phyloP scores from a whole-genome alignment of 2,797 vertebrate genomes.

The Phrynocephalus forsythii region DNA sequence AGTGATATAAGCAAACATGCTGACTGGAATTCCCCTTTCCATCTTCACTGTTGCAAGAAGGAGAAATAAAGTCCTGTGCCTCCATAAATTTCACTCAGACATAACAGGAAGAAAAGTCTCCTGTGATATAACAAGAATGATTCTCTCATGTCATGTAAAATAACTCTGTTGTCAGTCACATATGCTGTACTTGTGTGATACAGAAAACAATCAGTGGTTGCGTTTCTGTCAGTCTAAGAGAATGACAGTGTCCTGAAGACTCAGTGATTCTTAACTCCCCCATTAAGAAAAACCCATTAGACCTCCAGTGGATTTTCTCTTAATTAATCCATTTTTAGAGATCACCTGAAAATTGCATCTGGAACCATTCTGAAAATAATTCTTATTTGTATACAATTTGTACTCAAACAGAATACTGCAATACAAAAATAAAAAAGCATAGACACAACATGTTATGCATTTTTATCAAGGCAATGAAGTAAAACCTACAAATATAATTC shows the following conservation, averaged over 20 bases:
- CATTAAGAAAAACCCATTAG: neutral
- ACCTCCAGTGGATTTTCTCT: neutral
- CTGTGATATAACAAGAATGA: neutral
- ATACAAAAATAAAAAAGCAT: neutral
- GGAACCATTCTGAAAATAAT: neutral
- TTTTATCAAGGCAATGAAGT: neutral
- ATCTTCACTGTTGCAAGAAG: slow-evolving; percentile 1
- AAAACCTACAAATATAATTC: neutral
- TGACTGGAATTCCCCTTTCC: neutral
- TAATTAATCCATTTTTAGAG: neutral
- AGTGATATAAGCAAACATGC: neutral
- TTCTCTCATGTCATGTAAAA: neutral
- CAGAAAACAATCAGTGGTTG: neutral
- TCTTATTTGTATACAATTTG: neutral
- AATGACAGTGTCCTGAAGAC: neutral
- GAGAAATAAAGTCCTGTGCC: neutral
- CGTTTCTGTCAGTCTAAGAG: neutral
- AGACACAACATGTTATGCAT: neutral
- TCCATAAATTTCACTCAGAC: neutral
- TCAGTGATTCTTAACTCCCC: neutral
- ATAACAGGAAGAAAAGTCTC: neutral
- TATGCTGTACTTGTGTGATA: neutral
- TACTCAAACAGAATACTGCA: neutral
- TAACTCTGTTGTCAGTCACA: neutral
- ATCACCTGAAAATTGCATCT: neutral